Conservation (phyloP, 1,140 invertebrate genomes). For the Drosophila willistoni region DNA sequence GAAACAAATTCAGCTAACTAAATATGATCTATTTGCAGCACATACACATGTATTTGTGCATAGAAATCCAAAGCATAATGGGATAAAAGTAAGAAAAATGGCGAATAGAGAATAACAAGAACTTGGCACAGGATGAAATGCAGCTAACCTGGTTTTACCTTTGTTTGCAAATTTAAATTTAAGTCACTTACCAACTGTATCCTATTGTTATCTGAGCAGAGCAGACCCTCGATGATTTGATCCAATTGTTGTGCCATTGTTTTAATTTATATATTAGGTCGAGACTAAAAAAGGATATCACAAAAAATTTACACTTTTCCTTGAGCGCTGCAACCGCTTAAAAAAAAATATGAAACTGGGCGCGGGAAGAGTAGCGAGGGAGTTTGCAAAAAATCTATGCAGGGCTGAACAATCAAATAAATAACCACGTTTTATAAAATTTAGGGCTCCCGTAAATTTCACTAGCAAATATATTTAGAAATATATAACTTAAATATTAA, state of each 20-base stretch:
- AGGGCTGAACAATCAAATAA: neutral
- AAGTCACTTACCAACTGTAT: conserved; percentile 84
- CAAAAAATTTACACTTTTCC: neutral
- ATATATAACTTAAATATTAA: too few species aligned
- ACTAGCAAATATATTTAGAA: too few species aligned
- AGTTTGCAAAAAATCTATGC: neutral
- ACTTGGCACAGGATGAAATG: neutral
- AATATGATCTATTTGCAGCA: neutral
- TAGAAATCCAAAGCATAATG: neutral
- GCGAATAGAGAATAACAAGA: neutral
- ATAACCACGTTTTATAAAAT: conserved; percentile 1
- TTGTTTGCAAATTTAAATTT: neutral
- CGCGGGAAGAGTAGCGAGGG: neutral
- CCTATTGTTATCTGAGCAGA: conserved; percentile 72
- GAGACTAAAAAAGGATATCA: neutral
- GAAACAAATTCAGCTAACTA: neutral
- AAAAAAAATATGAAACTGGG: neutral
- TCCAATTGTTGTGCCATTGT: conserved; percentile 58
- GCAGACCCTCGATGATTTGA: conserved; percentile 68
- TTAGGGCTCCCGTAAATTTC: neutral
- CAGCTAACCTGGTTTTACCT: neutral
- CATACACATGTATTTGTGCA: neutral
- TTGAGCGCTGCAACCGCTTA: neutral
- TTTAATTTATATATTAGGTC: neutral
- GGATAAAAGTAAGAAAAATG: neutral